Evolutionary conservation across 2,113 vertebrate species (phyloP).

Genomic region (Pseudois nayaur): DNA sequence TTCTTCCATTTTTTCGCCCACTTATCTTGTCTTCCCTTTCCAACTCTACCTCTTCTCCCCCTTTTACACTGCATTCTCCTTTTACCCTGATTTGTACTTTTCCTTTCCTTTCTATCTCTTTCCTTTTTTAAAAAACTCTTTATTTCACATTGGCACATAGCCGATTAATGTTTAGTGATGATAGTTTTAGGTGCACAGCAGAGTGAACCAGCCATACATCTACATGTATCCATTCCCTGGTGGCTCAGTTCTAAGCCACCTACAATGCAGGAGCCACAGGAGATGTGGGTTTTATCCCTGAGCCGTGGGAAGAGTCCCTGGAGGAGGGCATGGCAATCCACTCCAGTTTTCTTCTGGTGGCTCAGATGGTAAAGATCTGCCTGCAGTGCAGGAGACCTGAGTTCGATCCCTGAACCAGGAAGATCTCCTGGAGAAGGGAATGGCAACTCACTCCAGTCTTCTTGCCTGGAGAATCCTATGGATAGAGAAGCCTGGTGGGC

Average conservation of each 20-base stretch:
- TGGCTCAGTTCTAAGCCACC: neutral
- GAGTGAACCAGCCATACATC: neutral
- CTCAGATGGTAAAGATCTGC: neutral
- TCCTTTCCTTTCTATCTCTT: neutral
- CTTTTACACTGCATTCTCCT: neutral
- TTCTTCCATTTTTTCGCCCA: neutral
- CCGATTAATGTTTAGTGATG: neutral
- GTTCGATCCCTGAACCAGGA: neutral
- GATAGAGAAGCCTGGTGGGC: neutral
- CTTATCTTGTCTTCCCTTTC: neutral
- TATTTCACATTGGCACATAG: neutral
- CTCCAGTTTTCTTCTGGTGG: neutral
- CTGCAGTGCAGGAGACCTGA: neutral
- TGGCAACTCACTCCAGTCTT: neutral
- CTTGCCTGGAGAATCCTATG: neutral
- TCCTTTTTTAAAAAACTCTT: neutral
- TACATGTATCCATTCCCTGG: neutral
- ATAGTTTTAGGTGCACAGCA: neutral
- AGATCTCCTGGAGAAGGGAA: neutral
- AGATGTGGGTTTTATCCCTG: neutral
- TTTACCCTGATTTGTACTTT: neutral
- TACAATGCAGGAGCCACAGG: neutral
- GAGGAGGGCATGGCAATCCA: neutral
- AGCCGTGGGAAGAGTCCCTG: neutral
- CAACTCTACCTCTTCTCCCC: neutral